A percentile compares a stretch with the other conserved stretches of the same genome.
Conservation (phyloP, 2,888 invertebrate genomes). For the Caenorhabditis sulstoni region DNA sequence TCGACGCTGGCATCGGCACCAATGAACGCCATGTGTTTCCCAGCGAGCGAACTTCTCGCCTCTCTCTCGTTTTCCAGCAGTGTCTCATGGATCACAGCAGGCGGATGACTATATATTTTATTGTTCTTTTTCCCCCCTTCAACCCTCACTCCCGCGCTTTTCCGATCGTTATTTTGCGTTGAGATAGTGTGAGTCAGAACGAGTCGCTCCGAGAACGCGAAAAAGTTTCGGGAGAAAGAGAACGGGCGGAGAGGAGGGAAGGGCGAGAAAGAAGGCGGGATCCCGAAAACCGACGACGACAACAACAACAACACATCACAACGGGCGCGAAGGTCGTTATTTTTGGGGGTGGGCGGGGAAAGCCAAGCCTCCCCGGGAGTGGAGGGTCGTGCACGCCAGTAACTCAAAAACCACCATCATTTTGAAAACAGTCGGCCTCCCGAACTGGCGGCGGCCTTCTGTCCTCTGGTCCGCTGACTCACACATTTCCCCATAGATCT, state of each 20-base stretch:
- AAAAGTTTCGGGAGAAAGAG: neutral
- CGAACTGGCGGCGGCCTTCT: conserved; percentile 14
- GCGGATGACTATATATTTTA: conserved; percentile 29
- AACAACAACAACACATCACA: conserved; percentile 54
- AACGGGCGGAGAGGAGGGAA: conserved; percentile 3
- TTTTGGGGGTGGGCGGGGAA: conserved; percentile 35
- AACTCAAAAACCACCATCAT: conserved; percentile 52
- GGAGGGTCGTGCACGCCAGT: neutral
- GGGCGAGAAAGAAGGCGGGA: conserved; percentile 40
- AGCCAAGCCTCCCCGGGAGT: conserved; percentile 12
- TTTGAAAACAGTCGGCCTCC: conserved; percentile 29
- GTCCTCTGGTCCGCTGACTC: neutral
- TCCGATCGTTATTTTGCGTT: conserved; percentile 24
- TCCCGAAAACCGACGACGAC: conserved; percentile 24
- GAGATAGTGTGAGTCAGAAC: neutral
- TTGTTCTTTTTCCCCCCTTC: conserved; percentile 37
- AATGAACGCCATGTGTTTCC: conserved; percentile 44
- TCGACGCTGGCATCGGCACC: neutral
- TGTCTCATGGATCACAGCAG: conserved; percentile 2
- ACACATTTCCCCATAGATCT: no score
- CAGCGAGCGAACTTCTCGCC: no score
- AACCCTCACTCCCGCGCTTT: neutral
- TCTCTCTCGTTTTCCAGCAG: neutral
- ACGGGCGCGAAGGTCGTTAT: conserved; percentile 45
- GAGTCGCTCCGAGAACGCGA: neutral